Conservation (phyloP, 2,888 invertebrate genomes). For the Brachypterus glaber region DNA sequence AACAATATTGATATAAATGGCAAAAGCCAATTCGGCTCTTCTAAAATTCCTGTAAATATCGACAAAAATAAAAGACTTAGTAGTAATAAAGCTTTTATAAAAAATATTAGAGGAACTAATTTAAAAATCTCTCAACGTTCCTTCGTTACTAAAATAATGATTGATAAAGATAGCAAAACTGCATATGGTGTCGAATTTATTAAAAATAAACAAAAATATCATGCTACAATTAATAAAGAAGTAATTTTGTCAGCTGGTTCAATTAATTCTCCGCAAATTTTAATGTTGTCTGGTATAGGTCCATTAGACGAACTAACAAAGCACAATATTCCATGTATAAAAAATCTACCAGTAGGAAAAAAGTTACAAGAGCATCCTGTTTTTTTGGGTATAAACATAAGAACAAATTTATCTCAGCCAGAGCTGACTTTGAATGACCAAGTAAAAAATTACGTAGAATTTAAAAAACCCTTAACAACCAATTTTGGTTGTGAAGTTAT, state of each 20-base stretch:
- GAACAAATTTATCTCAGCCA: background rate
- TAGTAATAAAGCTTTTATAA: constrained; percentile 69
- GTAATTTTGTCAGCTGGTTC: constrained; percentile 81
- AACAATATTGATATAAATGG: constrained; percentile 70
- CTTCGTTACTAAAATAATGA: constrained; percentile 60
- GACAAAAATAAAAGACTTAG: constrained; percentile 67
- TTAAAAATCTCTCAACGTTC: constrained; percentile 66
- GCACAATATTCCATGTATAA: constrained; percentile 59
- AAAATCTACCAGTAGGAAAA: constrained; percentile 63
- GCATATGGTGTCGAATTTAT: constrained; percentile 68
- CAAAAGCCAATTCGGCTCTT: constrained; percentile 38
- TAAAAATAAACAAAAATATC: constrained; percentile 54
- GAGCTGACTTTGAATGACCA: background rate
- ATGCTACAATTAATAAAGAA: constrained; percentile 62
- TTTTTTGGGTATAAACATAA: constrained; percentile 3
- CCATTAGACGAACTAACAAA: constrained; percentile 56
- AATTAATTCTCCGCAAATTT: constrained; percentile 61
- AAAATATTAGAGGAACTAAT: constrained; percentile 62
- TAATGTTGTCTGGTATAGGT: constrained; percentile 80
- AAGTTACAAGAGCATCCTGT: constrained; percentile 74
- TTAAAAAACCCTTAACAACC: constrained; percentile 9
- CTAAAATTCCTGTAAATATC: constrained; percentile 57
- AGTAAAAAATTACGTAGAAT: background rate
- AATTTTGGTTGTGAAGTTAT: constrained; percentile 12
- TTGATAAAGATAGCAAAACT: constrained; percentile 56